These are phyloP conservation scores for Hylia prasina DNA, from an alignment of 2,113 vertebrate species.

Conservation along the genomic window DNA sequence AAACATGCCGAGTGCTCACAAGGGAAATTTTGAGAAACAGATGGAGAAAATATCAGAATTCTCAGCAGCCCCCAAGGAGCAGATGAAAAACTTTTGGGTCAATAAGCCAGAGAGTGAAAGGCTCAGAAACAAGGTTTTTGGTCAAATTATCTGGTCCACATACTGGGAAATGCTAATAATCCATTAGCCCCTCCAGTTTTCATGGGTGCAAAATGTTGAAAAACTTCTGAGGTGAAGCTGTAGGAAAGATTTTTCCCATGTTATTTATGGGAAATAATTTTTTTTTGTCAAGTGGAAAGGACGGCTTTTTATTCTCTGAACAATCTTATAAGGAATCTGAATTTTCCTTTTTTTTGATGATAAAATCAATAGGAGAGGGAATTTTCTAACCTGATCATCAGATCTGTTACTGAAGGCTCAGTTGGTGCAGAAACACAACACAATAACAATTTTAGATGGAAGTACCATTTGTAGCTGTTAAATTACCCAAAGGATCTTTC, in stretches of 20 bases:
- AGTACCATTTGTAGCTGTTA: constrained; percentile 47
- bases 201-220: not conserved
- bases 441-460: constrained; percentile 27
- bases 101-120: constrained; percentile 54
- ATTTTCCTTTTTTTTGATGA: not conserved
- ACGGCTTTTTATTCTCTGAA: not conserved
- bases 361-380: not conserved
- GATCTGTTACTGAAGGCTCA: constrained; percentile 14
- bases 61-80: constrained; percentile 26
- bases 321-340: not conserved
- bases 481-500: constrained; percentile 58
- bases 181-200: not conserved
- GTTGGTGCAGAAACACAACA: constrained; percentile 9
- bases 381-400: not conserved
- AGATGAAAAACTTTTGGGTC: constrained; percentile 57
- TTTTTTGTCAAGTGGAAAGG: not conserved
- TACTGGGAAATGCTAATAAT: not conserved
- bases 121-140: constrained; percentile 8
- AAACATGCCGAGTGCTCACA: constrained; percentile 49
- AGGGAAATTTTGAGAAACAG: constrained; percentile 64
- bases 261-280: not conserved
- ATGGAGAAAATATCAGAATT: constrained; percentile 63
- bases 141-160: not conserved
- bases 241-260: not conserved
- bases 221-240: not conserved